Percentiles rank a stretch among this genome's conserved stretches.
These are phyloP conservation scores for Trachelus iudaicus DNA, from an alignment of 2,888 invertebrate genomes.

Conservation along the genomic window DNA sequence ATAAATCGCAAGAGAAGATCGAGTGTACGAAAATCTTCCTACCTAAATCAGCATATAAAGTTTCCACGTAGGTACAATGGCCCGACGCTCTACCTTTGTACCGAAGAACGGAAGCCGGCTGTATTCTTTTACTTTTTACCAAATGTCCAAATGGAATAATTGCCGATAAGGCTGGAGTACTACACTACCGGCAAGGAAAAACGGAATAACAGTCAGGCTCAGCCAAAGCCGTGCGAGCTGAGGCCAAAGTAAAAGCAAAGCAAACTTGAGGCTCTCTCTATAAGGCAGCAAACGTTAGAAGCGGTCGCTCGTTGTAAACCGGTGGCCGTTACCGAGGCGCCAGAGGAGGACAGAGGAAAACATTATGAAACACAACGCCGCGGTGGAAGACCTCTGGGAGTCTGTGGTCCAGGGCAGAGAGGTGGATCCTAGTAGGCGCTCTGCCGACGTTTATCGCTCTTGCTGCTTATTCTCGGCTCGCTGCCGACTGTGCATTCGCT, in stretches of 20 bases:
- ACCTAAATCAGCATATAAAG: background rate
- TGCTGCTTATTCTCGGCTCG: background rate
- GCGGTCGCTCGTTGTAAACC: constrained; percentile 6
- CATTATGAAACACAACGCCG: background rate
- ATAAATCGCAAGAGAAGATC: background rate
- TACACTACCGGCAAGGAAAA: background rate
- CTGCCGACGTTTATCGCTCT: background rate
- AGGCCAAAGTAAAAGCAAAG: constrained; percentile 1
- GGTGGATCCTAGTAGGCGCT: background rate
- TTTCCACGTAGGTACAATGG: background rate
- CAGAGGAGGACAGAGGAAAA: background rate
- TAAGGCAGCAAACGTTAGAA: constrained; percentile 12
- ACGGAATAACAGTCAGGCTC: background rate
- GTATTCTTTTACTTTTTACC: background rate
- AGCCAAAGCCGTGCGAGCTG: background rate
- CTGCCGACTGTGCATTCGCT: background rate
- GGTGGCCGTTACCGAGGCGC: constrained; percentile 11
- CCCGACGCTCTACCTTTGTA: background rate
- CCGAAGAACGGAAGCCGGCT: background rate
- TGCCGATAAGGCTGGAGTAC: background rate
- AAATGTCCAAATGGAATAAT: background rate
- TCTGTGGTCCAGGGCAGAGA: background rate
- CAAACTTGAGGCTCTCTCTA: constrained; percentile 9
- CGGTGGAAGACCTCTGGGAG: background rate
- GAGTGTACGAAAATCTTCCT: background rate